Evolutionary conservation across 2,888 invertebrate genomes (phyloP).

Genomic region (Ditula angustiorana): DNA sequence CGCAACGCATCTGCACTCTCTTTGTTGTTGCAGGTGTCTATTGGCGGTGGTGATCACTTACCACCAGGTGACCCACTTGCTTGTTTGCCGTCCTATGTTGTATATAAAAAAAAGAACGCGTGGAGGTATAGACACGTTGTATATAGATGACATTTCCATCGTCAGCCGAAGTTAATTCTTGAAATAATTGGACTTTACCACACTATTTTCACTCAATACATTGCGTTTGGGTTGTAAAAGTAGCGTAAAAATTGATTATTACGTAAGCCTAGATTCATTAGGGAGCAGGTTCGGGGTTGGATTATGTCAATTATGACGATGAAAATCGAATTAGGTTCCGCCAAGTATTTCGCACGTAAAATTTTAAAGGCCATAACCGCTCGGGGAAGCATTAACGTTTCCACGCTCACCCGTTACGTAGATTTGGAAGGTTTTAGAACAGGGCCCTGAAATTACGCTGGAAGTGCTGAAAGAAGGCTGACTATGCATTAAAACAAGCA

Average conservation of each 20-base stretch:
- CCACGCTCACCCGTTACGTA: background rate
- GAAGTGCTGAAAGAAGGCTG: background rate
- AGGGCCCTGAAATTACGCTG: slow-evolving; percentile 1
- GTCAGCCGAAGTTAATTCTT: too few relatives aligned
- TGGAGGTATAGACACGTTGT: too few relatives aligned
- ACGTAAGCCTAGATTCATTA: background rate
- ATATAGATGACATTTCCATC: too few relatives aligned
- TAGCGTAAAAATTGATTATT: background rate
- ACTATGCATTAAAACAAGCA: slow-evolving; percentile 47
- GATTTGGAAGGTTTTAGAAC: background rate
- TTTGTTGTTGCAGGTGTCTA: too few relatives aligned
- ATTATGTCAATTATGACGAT: slow-evolving; percentile 10
- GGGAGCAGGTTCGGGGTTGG: background rate
- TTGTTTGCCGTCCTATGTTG: too few relatives aligned
- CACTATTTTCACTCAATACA: too few relatives aligned
- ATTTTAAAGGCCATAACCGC: slow-evolving; percentile 17
- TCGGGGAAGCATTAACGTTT: background rate
- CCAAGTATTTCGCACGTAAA: slow-evolving; percentile 10
- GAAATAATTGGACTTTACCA: too few relatives aligned
- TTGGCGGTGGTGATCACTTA: too few relatives aligned
- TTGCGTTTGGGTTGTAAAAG: background rate
- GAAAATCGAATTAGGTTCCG: slow-evolving; percentile 18
- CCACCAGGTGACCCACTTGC: too few relatives aligned
- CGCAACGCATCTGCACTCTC: too few relatives aligned
- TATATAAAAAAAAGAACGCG: too few relatives aligned